A percentile compares a stretch with the other conserved stretches of the same genome.
phyloP scores from a whole-genome alignment of 2,888 invertebrate species.

The Apamea anceps region DNA sequence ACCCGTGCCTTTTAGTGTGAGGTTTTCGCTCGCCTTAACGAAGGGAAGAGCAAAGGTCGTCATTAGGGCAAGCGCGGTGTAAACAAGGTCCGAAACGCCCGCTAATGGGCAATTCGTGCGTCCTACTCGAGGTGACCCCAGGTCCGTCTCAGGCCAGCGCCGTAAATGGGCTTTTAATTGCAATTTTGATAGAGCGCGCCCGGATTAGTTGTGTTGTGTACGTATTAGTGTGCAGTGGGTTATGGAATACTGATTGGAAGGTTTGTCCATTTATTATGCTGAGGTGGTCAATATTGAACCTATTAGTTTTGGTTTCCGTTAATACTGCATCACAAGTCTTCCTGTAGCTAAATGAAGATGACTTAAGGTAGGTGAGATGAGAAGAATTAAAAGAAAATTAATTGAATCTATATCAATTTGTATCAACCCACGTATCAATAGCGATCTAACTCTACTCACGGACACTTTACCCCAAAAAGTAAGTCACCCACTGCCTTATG shows the following conservation, averaged over 20 bases:
- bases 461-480: conserved; percentile 4
- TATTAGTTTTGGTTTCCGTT: not conserved
- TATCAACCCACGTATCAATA: too few relatives aligned
- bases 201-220: conserved; percentile 85
- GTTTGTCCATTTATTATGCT: conserved; percentile 34
- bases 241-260: conserved; percentile 46
- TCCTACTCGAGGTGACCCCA: conserved; percentile 89
- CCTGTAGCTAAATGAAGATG: too few relatives aligned
- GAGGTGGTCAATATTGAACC: conserved; percentile 21
- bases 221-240: conserved; percentile 70
- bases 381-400: not conserved
- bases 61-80: conserved; percentile 91
- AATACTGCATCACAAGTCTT: not conserved
- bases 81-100: conserved; percentile 90
- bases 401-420: not conserved
- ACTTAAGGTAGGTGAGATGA: too few relatives aligned
- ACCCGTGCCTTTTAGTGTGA: conserved; percentile 89
- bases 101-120: conserved; percentile 91
- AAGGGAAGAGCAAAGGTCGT: conserved; percentile 91
- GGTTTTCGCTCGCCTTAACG: conserved; percentile 90
- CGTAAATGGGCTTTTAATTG: conserved; percentile 90
- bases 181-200: conserved; percentile 87
- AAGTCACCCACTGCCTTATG: conserved; percentile 19
- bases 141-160: conserved; percentile 84
- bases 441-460: not conserved